phyloP scores from a whole-genome alignment of 2,113 vertebrate genomes.

The Leptobrachium leishanense region DNA sequence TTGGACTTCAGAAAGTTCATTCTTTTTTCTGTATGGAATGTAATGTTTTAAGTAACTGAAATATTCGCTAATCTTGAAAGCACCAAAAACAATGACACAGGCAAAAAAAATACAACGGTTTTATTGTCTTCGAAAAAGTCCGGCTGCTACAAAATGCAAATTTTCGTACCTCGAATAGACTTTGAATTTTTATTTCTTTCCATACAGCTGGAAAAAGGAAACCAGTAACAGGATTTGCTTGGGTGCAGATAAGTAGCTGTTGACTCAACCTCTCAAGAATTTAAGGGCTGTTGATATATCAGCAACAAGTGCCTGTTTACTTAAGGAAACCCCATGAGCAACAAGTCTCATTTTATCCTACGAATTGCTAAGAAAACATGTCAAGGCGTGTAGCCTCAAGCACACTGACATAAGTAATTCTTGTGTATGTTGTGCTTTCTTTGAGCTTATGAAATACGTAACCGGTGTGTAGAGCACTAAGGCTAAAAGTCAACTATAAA shows the following conservation, averaged over 20 bases:
- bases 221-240: constrained; percentile 36
- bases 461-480: too few relatives aligned
- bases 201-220: constrained; percentile 40
- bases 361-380: constrained; percentile 26
- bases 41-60: too few relatives aligned
- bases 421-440: background rate
- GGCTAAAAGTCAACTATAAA: too few relatives aligned
- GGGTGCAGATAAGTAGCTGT: constrained; percentile 29
- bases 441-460: too few relatives aligned
- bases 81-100: background rate
- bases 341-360: constrained; percentile 45
- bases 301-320: constrained; percentile 48
- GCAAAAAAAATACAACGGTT: background rate
- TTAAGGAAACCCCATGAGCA: constrained; percentile 36
- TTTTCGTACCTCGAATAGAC: constrained; percentile 21
- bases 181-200: constrained; percentile 24
- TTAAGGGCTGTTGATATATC: constrained; percentile 42
- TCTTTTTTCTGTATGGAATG: too few relatives aligned
- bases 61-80: too few relatives aligned
- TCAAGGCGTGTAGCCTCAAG: background rate
- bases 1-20: too few relatives aligned
- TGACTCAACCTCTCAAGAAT: constrained; percentile 40
- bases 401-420: background rate
- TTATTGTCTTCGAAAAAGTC: constrained; percentile 10
- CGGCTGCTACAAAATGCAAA: constrained; percentile 1